Evolutionary conservation across 2,888 invertebrate species (phyloP).

Genomic region (Athetis lepigone): DNA sequence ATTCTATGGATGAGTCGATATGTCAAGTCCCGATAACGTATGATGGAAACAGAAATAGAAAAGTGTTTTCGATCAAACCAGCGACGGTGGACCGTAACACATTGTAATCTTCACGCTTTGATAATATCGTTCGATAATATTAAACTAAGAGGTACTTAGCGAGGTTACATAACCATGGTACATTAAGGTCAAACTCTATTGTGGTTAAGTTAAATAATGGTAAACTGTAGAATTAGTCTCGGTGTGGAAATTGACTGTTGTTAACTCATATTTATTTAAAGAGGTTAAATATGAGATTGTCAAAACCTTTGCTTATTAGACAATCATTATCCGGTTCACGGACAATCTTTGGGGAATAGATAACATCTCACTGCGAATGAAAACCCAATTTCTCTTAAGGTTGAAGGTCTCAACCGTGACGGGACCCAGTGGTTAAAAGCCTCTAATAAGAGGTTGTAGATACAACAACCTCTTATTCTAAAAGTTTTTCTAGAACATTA

Average conservation of each 20-base stretch:
- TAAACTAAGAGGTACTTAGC: conserved; percentile 22
- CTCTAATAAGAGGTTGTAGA: too few species aligned
- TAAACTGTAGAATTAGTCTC: neutral
- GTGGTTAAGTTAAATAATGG: neutral
- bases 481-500: too few species aligned
- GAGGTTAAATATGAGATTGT: neutral
- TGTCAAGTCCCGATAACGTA: conserved; percentile 49
- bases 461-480: too few species aligned
- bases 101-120: conserved; percentile 54
- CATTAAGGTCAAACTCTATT: conserved; percentile 3
- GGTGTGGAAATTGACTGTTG: neutral
- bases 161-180: conserved; percentile 21
- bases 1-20: too few species aligned
- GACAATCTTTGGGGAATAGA: neutral
- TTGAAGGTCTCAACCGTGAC: conserved; percentile 10
- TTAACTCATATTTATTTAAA: neutral
- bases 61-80: conserved; percentile 47
- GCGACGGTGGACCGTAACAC: conserved; percentile 36
- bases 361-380: neutral
- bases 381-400: conserved; percentile 3
- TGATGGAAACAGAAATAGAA: conserved; percentile 55
- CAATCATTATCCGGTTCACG: neutral
- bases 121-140: conserved; percentile 51
- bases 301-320: neutral
- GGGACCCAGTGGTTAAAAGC: too few species aligned